Base-by-base conservation (phyloP, 2,888 invertebrate species). In the Melinaea marsaeus region DNA sequence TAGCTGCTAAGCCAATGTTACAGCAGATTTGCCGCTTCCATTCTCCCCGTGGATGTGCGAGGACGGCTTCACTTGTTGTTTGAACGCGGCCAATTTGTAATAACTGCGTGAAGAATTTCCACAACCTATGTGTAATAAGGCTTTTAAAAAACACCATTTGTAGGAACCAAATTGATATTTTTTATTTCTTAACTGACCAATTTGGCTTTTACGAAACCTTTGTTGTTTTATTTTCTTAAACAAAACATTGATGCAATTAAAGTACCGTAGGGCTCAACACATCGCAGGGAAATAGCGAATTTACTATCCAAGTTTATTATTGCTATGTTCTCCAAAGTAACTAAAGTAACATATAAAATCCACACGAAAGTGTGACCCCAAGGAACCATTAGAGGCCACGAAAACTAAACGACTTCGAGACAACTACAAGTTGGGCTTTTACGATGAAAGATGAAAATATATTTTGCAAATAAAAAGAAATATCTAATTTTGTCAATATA, bases 1-100 rank as follows among this genome's bases (percentile, higher is more conserved):
- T 76, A 79, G 79, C 81, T 80, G 81, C 83, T 88, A 87, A 88
- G 86, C 85, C 79, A 83, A 85, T 86, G 88, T 86, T 83, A 88
- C 88, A 88, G 83, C 86, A 85, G 87, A 88, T 88, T 88, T 88
- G 83, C 83, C 77, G 79, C 79, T 81, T 80, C 79, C 75, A 79
- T 75, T 77, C 77, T 73, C 74, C 64, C 74, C 71, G 72, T 73
- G 78, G 74, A 83, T 80, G 76, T 76, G 70, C 75, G 68, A 70
- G 71, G 83, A 81, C 83, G 82, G 77, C 70, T 61, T 64, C 65
- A 65, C 67, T 69, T 65, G 66, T 63, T 70, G 67, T 72, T 72
- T 67, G 67, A 68, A 66, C 71, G 69, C 64, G 70, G 70, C 65
- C 72, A 75, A 79, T 74, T 77, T 74, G 70, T 69, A 71, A 74